phyloP scores from a whole-genome alignment of 2,797 vertebrate species.

The Notolepis coatsorum region DNA sequence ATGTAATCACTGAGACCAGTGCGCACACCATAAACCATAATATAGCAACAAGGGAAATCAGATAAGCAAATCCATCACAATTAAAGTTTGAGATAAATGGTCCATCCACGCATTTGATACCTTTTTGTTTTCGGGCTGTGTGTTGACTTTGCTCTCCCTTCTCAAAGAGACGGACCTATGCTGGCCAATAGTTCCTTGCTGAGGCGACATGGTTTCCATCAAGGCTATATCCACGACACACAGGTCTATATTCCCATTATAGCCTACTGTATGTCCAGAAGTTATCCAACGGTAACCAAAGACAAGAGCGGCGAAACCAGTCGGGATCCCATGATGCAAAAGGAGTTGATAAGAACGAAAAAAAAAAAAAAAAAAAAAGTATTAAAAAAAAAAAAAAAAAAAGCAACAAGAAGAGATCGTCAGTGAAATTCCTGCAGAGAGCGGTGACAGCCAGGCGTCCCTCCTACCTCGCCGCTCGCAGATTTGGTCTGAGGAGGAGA shows the following conservation, averaged over 20 bases:
- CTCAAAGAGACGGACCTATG: slow-evolving; percentile 86
- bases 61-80: not conserved
- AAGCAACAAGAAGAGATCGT: too few relatives aligned
- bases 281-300: slow-evolving; percentile 48
- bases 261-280: slow-evolving; percentile 30
- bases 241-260: slow-evolving; percentile 28
- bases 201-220: slow-evolving; percentile 95
- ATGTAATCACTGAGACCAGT: too few relatives aligned
- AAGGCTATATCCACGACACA: slow-evolving; percentile 66
- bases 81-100: not conserved
- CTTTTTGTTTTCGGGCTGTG: slow-evolving; percentile 73
- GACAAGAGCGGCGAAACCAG: slow-evolving; percentile 17
- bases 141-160: slow-evolving; percentile 78
- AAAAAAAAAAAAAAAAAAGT: not conserved
- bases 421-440: too few relatives aligned
- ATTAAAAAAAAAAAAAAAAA: too few relatives aligned
- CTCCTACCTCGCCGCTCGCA: not conserved
- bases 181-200: slow-evolving; percentile 89
- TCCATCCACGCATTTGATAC: slow-evolving; percentile 53
- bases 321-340: slow-evolving; percentile 49
- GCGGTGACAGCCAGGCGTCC: not conserved
- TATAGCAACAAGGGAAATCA: too few relatives aligned
- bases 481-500: slow-evolving; percentile 28
- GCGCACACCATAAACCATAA: too few relatives aligned
- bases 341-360: not conserved